These are phyloP conservation scores for Cebus imitator DNA, from an alignment of 2,113 vertebrate species.

Conservation along the genomic window DNA sequence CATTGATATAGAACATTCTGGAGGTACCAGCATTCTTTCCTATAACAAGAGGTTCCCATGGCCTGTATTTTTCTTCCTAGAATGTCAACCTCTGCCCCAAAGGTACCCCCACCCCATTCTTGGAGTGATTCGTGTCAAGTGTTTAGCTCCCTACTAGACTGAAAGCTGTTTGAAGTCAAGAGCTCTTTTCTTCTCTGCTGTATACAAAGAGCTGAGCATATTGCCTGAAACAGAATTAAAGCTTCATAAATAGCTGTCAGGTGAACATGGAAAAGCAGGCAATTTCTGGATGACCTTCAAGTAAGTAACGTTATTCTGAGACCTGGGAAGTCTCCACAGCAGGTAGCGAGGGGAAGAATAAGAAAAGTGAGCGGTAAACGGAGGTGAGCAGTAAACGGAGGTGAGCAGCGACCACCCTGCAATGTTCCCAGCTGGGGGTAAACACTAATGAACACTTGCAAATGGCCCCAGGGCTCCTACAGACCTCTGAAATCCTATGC, in stretches of 20 bases:
- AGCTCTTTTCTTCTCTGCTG: background rate
- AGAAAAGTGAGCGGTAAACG: background rate
- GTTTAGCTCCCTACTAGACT: background rate
- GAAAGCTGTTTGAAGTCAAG: background rate
- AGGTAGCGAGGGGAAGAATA: background rate
- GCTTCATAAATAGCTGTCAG: background rate
- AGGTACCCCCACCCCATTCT: background rate
- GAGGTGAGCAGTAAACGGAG: background rate
- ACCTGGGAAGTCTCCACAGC: background rate
- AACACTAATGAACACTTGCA: background rate
- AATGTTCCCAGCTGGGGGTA: background rate
- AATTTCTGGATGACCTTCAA: background rate
- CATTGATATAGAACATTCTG: background rate
- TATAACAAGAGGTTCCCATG: background rate
- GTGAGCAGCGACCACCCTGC: background rate
- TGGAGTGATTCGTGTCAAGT: background rate
- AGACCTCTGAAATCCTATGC: background rate
- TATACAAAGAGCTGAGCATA: background rate
- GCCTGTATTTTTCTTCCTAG: background rate
- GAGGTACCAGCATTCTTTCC: background rate
- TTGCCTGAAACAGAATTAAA: background rate
- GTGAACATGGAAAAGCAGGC: accelerated
- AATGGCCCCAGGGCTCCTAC: background rate
- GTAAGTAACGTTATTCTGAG: background rate
- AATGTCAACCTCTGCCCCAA: background rate